These are phyloP conservation scores for Taxidea taxus DNA, from an alignment of 2,113 vertebrate species.

Conservation along the genomic window DNA sequence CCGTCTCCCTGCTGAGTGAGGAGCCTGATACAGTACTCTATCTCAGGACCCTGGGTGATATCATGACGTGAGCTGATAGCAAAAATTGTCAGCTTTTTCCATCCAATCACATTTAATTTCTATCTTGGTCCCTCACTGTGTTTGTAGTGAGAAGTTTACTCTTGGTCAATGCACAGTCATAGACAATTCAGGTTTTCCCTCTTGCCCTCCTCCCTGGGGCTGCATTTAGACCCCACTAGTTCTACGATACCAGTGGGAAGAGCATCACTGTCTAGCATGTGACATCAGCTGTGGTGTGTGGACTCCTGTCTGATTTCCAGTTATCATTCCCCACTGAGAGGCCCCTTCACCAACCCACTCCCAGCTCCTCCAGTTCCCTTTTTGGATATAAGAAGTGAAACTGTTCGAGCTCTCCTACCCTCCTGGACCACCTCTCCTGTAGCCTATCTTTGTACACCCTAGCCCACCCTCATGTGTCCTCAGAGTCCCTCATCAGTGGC, in stretches of 20 bases:
- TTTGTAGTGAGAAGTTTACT: neutral
- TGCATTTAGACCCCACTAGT: neutral
- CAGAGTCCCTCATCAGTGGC: neutral
- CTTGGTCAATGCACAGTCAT: neutral
- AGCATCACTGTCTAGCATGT: neutral
- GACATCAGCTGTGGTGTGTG: neutral
- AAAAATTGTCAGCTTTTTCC: neutral
- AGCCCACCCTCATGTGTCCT: neutral
- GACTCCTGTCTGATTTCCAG: neutral
- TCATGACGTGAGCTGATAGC: neutral
- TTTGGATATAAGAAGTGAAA: neutral
- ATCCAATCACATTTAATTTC: neutral
- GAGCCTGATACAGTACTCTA: no score
- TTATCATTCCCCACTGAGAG: neutral
- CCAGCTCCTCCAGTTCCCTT: neutral
- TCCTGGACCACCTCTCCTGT: neutral
- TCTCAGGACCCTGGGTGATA: no score
- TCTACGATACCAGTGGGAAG: neutral
- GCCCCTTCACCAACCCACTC: no score
- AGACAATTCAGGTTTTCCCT: no score
- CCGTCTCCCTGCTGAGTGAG: no score
- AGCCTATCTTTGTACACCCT: neutral
- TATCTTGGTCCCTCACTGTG: neutral
- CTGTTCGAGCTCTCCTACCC: fast-evolving
- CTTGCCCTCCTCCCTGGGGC: neutral